A percentile compares a stretch with the other conserved stretches of the same genome.
phyloP scores from a whole-genome alignment of 1,140 invertebrate genomes.

The Diorhabda carinulata region DNA sequence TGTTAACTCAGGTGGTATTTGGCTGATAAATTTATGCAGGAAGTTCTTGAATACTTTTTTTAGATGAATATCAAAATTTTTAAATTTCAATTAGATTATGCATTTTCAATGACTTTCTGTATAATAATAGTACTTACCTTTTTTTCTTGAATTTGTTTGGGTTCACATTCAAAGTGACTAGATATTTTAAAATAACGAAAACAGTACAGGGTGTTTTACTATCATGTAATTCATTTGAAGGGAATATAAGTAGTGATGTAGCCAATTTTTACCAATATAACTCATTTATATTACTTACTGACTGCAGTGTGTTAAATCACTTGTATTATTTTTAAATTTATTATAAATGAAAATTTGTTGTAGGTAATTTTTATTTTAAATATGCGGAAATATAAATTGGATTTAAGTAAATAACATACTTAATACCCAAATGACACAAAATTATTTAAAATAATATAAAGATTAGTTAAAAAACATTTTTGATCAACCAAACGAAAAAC shows the following conservation, averaged over 20 bases:
- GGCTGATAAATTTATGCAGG: conserved; percentile 20
- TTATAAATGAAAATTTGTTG: neutral
- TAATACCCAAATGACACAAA: too few species aligned
- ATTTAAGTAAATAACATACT: too few species aligned
- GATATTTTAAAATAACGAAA: neutral
- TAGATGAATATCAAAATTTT: neutral
- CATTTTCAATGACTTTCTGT: neutral
- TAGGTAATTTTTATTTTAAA: neutral
- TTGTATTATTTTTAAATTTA: neutral
- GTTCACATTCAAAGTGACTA: neutral
- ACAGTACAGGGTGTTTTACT: too few species aligned
- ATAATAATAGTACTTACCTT: neutral
- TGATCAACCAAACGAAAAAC: neutral
- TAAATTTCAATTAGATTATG: neutral
- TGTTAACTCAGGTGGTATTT: conserved; percentile 44
- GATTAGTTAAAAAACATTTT: neutral
- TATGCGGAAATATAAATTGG: neutral
- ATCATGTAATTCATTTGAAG: too few species aligned
- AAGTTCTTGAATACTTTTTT: neutral
- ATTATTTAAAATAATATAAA: neutral
- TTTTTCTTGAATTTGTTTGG: neutral
- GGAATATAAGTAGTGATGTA: too few species aligned
- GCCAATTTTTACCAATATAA: too few species aligned
- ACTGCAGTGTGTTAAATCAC: neutral
- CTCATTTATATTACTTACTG: too few species aligned